Evolutionary conservation across 2,797 vertebrate genomes (phyloP).

Genomic region (Momotus momota): DNA sequence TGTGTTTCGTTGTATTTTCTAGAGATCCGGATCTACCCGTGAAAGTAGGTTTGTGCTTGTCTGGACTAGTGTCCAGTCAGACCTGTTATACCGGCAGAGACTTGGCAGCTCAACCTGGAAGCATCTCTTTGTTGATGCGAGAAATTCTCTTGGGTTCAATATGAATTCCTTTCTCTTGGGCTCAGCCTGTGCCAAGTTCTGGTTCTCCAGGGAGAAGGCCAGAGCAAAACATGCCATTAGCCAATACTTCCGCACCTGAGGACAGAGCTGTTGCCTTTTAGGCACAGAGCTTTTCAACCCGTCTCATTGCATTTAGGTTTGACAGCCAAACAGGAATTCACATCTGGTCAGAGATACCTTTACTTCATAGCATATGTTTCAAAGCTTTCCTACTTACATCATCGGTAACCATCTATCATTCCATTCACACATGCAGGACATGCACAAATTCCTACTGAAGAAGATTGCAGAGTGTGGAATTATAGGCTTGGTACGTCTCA

Average conservation of each 20-base stretch:
- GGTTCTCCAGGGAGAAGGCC: background rate
- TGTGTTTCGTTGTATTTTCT: background rate
- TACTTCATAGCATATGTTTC: background rate
- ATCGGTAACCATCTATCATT: background rate
- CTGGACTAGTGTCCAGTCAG: background rate
- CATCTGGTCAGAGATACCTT: background rate
- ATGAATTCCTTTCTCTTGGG: background rate
- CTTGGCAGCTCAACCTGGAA: background rate
- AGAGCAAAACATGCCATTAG: background rate
- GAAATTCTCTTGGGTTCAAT: background rate
- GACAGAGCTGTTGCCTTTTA: background rate
- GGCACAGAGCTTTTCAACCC: background rate
- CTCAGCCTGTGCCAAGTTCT: background rate
- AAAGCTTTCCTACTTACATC: background rate
- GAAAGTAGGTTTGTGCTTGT: background rate
- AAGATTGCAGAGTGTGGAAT: background rate
- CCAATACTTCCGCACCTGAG: background rate
- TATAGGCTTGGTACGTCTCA: background rate
- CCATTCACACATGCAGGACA: background rate
- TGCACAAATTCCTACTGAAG: background rate
- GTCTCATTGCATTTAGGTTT: background rate
- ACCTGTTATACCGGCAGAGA: accelerated
- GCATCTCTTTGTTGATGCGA: background rate
- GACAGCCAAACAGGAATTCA: background rate
- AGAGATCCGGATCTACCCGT: background rate